Evolutionary conservation across 2,113 vertebrate genomes (phyloP), one percentile per base, ranked within the genome.

Genomic region (Spea bombifrons): DNA sequence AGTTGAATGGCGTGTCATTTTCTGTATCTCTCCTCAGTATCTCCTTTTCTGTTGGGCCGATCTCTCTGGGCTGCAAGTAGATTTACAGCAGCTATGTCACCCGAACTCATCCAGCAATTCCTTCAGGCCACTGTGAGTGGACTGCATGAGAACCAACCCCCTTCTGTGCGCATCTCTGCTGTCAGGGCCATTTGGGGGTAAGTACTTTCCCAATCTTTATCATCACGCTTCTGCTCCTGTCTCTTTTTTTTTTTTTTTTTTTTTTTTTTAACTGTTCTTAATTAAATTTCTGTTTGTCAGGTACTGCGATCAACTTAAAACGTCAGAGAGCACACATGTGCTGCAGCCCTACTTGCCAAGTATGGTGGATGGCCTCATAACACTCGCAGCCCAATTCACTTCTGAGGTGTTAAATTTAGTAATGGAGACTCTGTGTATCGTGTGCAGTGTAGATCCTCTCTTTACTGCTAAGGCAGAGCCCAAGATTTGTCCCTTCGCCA

Each of bases 181-280:
- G 96, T 99, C 82, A 91, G 97, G 80, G 97, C 97, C 83, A 98
- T 99, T 86, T 99, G 96, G 96, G 97, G 97, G 97, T 99, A 84
- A 94, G 95, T 77, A 44, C 30, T 45, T 15, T 9, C 16, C 45
- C 47, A 7, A 17, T 65, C 63, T 1, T 9, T 63, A 8, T 5
- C 3, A n/a, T 7, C 3, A 4, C 9, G 7, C 1, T 66, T 50
- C 9, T 48, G 63, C 0, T 13, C 13, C 7, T 48, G 5, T 50
- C 7, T 80, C 16, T 45, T 74, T 55, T 69, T n/a, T 44, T 48
- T 46, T 75, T 4, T 55, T 75, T 45, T 75, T 30, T 8, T 2
- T 75, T 4, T 55, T 75, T 45, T 75, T 30, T 8, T 2, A 3
- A 48, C 12, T 50, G 13, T 70, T 6, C 49, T 53, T 52, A 30